A percentile compares a stretch with the other conserved stretches of the same genome.
phyloP scores from a whole-genome alignment of 1,140 invertebrate genomes.

The Drosophila rhopaloa region DNA sequence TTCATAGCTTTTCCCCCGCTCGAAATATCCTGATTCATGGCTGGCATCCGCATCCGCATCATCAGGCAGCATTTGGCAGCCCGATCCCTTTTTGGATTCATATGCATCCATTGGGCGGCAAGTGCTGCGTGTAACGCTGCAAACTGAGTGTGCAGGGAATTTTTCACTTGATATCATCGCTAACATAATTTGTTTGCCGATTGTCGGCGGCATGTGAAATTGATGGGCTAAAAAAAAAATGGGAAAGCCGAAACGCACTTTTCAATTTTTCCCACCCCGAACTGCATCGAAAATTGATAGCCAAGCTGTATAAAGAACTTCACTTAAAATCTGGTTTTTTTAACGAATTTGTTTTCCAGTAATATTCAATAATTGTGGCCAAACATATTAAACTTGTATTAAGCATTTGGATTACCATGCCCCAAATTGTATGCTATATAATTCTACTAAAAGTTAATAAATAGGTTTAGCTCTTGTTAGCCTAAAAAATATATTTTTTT shows the following conservation, averaged over 20 bases:
- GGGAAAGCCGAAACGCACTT: not conserved
- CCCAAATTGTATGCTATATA: not conserved
- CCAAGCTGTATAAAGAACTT: not conserved
- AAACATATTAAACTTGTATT: no score
- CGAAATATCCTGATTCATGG: slow-evolving; percentile 35
- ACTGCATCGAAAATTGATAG: slow-evolving; percentile 5
- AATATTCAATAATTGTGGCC: no score
- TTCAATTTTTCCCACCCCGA: slow-evolving; percentile 12
- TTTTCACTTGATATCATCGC: slow-evolving; percentile 69
- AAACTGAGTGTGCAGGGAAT: slow-evolving; percentile 67
- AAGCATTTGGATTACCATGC: not conserved
- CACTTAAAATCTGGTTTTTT: no score
- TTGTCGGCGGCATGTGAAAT: slow-evolving; percentile 36
- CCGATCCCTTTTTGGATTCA: slow-evolving; percentile 27
- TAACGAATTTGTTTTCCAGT: no score
- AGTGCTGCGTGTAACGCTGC: slow-evolving; percentile 6
- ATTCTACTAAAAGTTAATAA: no score
- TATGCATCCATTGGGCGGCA: slow-evolving; percentile 23
- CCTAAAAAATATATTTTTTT: no score
- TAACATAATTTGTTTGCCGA: slow-evolving; percentile 55
- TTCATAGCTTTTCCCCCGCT: slow-evolving; percentile 9
- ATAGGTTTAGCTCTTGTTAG: no score
- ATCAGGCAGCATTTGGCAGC: slow-evolving; percentile 29
- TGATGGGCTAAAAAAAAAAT: slow-evolving; percentile 9
- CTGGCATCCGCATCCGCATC: slow-evolving; percentile 11